Evolutionary conservation across 2,113 vertebrate species (phyloP).

Genomic region (Xenopus tropicalis): UCB_Xtro_10.0 CM004447.2:112291501-112292000

Average conservation of each 20-base stretch:
- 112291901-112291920: slow-evolving; percentile 4
- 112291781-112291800: background rate
- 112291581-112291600: no score
- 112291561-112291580: no score
- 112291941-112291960: slow-evolving; percentile 23
- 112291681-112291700: background rate
- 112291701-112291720: background rate
- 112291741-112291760: no score
- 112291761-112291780: background rate
- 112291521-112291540: no score
- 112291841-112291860: slow-evolving; percentile 11
- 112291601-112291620: no score
- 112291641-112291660: no score
- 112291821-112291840: background rate
- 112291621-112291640: no score
- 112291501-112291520: no score
- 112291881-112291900: slow-evolving; percentile 10
- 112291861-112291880: slow-evolving; percentile 35
- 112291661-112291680: no score
- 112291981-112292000: background rate
- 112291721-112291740: no score
- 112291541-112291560: no score
- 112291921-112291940: slow-evolving; percentile 12
- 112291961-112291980: slow-evolving; percentile 3
- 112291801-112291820: background rate